Percentiles rank a stretch among this genome's conserved stretches.
Evolutionary conservation across 1,140 invertebrate genomes (phyloP).

Genomic region (Bombus pyrosoma): DNA sequence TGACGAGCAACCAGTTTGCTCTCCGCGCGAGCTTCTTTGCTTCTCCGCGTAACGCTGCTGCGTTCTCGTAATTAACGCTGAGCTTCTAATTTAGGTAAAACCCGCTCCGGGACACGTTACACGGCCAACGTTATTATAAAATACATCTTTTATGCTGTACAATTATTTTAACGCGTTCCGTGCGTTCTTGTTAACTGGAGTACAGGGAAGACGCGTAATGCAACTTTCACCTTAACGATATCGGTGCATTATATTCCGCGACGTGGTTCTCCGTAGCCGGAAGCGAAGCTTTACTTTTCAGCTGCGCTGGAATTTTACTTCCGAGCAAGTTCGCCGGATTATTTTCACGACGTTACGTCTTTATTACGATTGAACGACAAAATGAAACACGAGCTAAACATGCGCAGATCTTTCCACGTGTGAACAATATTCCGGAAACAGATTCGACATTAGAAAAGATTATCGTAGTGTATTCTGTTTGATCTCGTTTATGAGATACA

Average conservation of each 20-base stretch:
- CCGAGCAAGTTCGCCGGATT: neutral
- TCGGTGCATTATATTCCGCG: neutral
- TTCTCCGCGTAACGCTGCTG: neutral
- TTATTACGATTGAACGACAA: neutral
- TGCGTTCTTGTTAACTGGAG: neutral
- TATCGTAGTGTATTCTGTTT: no score
- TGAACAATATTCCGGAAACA: no score
- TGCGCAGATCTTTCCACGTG: no score
- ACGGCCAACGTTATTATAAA: neutral
- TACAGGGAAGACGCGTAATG: neutral
- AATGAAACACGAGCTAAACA: no score
- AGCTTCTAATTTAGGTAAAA: slow-evolving; percentile 43
- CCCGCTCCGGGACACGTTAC: neutral
- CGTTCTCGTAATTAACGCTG: slow-evolving; percentile 30
- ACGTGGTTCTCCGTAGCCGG: neutral
- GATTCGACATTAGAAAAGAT: no score
- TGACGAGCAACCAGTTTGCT: neutral
- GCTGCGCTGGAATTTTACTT: neutral
- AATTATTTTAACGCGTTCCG: slow-evolving; percentile 12
- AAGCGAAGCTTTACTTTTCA: neutral
- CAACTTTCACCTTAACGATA: slow-evolving; percentile 6
- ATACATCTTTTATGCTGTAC: slow-evolving; percentile 6
- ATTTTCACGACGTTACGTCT: no score
- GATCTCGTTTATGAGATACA: no score
- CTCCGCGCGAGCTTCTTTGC: neutral